A percentile compares a stretch with the other conserved stretches of the same genome.
These are phyloP conservation scores for Callimorpha dominula DNA, from an alignment of 2,888 invertebrate species.

Conservation along the genomic window DNA sequence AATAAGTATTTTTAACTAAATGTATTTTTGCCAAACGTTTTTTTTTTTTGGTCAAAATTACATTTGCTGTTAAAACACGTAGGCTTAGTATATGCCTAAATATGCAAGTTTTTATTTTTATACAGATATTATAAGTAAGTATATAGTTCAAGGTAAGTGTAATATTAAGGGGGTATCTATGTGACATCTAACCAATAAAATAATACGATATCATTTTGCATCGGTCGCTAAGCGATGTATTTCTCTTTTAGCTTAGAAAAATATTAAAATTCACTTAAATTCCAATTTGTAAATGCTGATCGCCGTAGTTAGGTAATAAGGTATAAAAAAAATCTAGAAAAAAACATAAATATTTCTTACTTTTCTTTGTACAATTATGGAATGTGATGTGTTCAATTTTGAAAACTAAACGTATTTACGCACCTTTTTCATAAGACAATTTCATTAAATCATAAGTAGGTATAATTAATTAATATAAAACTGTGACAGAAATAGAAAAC, in stretches of 20 bases:
- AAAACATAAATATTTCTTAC: constrained; percentile 39
- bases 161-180: constrained; percentile 38
- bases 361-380: constrained; percentile 78
- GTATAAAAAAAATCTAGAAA: constrained; percentile 46
- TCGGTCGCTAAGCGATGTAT: constrained; percentile 25
- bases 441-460: constrained; percentile 42
- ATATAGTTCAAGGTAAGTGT: constrained; percentile 40
- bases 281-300: constrained; percentile 64
- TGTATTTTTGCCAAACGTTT: constrained; percentile 38
- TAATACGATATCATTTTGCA: constrained; percentile 38
- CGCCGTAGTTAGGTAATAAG: constrained; percentile 50
- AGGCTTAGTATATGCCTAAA: constrained; percentile 52
- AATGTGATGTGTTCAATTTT: constrained; percentile 78
- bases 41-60: constrained; percentile 31
- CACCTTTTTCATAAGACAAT: constrained; percentile 72
- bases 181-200: constrained; percentile 40
- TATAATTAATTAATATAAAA: constrained; percentile 25
- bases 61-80: constrained; percentile 42
- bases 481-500: constrained; percentile 19
- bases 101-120: constrained; percentile 52
- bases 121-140: constrained; percentile 53
- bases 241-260: constrained; percentile 26
- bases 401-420: constrained; percentile 59
- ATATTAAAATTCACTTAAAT: constrained; percentile 50
- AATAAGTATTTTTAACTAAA: constrained; percentile 41